Evolutionary conservation across 2,113 vertebrate species (phyloP), one percentile per base, ranked within the genome.

Genomic region (Anser cygnoides): DNA sequence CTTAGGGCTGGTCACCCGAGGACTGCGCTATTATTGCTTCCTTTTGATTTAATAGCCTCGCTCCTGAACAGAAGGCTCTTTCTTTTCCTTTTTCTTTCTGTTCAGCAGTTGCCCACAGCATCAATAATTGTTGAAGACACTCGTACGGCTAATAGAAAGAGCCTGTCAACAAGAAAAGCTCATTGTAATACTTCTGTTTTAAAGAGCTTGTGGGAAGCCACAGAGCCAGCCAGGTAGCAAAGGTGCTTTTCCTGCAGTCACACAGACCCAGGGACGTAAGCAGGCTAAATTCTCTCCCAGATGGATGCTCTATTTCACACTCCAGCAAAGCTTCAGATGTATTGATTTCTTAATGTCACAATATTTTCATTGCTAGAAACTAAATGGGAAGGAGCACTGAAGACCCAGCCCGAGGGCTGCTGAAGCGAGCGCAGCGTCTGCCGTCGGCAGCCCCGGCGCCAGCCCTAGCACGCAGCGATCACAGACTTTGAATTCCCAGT

Each of bases 71-170:
- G 70, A 78, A 73, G 71, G 20, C 35, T 89, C 25, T 10, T 55
- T 50, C 46, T 44, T 66, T 52, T 59, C 79, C 25, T 9, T 55
- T 49, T 54, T 44, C 58, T 52, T 59, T 79, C n/a, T 57, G 9
- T 76, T 87, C 6, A 6, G 39, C 59, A 44, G 54, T 88, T 94
- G 79, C 78, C 72, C 46, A 52, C 59, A 74, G 90, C 65, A 86
- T 94, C 82, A 80, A 52, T 93, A 90, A 95, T 92, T 91, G 65
- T 80, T 97, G 54, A 7, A 83, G 82, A 77, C 43, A 15, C 79
- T 95, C 74, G 75, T 85, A 79, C 46, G 70, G 87, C 78, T 95
- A 80, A 85, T 70, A 83, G 75, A 95, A 92, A 85, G 58, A 62
- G 41, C 78, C 55, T 71, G 52, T 88, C 85, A 87, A 83, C 67